Percentiles rank a stretch among this genome's conserved stretches.
phyloP scores from a whole-genome alignment of 2,888 invertebrate genomes.

The Axea sp. region DNA sequence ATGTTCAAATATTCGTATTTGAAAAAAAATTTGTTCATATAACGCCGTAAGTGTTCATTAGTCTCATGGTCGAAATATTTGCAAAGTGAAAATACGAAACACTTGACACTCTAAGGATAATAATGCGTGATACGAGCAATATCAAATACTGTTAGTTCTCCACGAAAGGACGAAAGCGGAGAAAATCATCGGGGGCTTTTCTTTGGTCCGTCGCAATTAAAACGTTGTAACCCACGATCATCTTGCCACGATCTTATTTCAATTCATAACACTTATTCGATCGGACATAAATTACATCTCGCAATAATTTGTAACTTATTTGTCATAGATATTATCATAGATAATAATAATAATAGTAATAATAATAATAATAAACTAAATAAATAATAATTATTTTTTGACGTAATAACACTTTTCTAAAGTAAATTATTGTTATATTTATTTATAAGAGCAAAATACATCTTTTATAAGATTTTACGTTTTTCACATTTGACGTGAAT shows the following conservation, averaged over 20 bases:
- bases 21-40: conserved; percentile 20
- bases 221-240: conserved; percentile 70
- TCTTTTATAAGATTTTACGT: no score
- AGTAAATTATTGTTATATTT: conserved; percentile 22
- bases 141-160: conserved; percentile 56
- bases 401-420: no score
- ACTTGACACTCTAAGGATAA: conserved; percentile 29
- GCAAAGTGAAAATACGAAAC: conserved; percentile 23
- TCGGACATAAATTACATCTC: conserved; percentile 28
- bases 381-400: no score
- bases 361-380: conserved; percentile 26
- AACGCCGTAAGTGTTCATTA: conserved; percentile 24
- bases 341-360: conserved; percentile 34
- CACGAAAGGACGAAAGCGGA: conserved; percentile 51
- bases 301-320: conserved; percentile 27
- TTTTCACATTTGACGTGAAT: no score
- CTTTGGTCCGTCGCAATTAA: conserved; percentile 74
- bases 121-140: conserved; percentile 44
- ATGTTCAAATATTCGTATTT: conserved; percentile 17
- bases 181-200: conserved; percentile 66
- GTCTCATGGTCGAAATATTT: conserved; percentile 14
- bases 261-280: conserved; percentile 32
- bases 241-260: conserved; percentile 12
- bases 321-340: conserved; percentile 21
- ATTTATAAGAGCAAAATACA: no score